Percentiles rank a stretch among this genome's conserved stretches.
These are phyloP conservation scores for Machaerirhynchus nigripectus DNA, from an alignment of 2,113 vertebrate species.

Conservation along the genomic window DNA sequence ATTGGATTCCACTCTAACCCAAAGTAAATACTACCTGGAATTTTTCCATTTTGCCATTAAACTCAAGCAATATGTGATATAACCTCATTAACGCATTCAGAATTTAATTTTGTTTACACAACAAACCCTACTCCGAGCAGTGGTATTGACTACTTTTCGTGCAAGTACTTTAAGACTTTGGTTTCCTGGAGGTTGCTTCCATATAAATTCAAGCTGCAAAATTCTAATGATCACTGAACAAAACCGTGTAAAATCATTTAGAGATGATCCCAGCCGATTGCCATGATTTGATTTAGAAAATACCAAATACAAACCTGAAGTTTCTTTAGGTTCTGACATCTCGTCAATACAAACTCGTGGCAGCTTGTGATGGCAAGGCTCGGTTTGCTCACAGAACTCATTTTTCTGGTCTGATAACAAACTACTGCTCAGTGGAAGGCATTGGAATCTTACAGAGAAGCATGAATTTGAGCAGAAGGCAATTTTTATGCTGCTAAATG, in stretches of 20 bases:
- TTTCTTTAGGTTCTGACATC: background rate
- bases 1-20: background rate
- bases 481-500: constrained; percentile 64
- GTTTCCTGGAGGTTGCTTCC: background rate
- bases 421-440: constrained; percentile 20
- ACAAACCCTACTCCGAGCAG: background rate
- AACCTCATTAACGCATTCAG: background rate
- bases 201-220: background rate
- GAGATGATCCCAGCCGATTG: background rate
- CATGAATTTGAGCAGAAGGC: constrained; percentile 65
- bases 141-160: background rate
- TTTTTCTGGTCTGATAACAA: constrained; percentile 33
- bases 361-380: background rate
- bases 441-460: constrained; percentile 45
- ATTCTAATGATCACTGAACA: background rate
- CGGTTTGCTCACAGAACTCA: background rate
- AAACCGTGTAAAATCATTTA: background rate
- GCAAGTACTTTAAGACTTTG: background rate
- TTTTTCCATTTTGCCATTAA: background rate
- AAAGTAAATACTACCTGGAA: background rate
- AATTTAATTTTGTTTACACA: background rate
- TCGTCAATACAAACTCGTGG: background rate
- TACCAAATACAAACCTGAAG: background rate
- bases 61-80: background rate
- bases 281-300: background rate